Evolutionary conservation across 2,797 vertebrate species (phyloP), one percentile per base, ranked within the genome.

Genomic region (Darevskia nairensis): DNA sequence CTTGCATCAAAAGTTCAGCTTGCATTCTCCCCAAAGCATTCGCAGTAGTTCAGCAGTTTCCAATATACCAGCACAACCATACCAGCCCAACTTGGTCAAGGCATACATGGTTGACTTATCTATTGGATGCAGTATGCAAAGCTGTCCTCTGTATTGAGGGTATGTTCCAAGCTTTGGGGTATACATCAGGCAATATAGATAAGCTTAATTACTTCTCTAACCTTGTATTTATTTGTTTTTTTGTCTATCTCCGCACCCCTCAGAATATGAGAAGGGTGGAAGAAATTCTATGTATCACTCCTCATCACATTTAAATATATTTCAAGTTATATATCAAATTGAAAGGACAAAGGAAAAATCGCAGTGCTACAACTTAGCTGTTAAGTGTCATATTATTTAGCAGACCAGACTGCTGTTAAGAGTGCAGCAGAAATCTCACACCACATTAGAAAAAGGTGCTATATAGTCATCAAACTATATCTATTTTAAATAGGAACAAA

Each of bases 1-100:
- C 83, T 92, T 82, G 1, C 91, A 92, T 90, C 75, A 82, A 86
- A 96, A 93, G 89, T 94, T 90, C 90, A 86, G 88, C 88, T 90
- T 91, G 87, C 82, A 85, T 92, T 96, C 94, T 95, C 93, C 93
- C 94, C 93, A 92, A 91, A 76, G 72, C 50, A 95, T 95, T 95
- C 91, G 92, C 91, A 95, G 90, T 72, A 90, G 94, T 78, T 35
- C 86, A 94, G 91, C 82, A 94, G 88, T 96, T 95, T 93, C 92
- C 87, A 91, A 87, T 66, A 93, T 91, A 95, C 50, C 50, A 50
- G 13, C 50, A 50, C 50, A 15, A 15, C 50, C 50, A 50, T 15
- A 50, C 50, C 50, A 50, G 50, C 50, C 13, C 50, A 50, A 50
- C 50, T 15, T 50, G 13, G 50, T 50, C 50, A 50, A 50, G 50